These are phyloP conservation scores for Trematomus bernacchii DNA, from an alignment of 2,797 vertebrate species.

Conservation along the genomic window DNA sequence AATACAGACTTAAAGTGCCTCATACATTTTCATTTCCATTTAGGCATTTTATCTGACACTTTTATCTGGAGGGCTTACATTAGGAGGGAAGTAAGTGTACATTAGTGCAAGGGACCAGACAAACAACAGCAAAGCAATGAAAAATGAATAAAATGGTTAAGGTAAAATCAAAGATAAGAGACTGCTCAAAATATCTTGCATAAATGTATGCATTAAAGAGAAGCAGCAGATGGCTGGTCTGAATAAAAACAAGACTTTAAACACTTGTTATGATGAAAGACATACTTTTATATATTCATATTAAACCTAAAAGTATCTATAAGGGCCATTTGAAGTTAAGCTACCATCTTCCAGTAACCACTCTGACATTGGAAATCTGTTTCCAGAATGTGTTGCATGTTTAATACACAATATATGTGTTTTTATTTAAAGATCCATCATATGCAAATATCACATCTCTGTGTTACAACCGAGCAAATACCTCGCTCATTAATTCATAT, in stretches of 20 bases:
- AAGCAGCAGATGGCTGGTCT: background rate
- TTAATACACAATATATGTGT: no score
- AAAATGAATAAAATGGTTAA: constrained; percentile 3
- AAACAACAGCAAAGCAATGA: background rate
- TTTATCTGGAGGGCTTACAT: constrained; percentile 44
- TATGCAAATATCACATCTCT: no score
- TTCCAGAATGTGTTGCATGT: no score
- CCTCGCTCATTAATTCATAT: no score
- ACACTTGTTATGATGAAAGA: no score
- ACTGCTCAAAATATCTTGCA: background rate
- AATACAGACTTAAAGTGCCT: constrained; percentile 37
- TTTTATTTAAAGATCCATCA: no score
- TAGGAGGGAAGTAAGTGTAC: constrained; percentile 12
- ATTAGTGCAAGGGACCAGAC: constrained; percentile 26
- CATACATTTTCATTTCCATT: constrained; percentile 44
- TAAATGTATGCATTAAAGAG: background rate
- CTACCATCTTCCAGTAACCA: no score
- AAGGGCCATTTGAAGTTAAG: background rate
- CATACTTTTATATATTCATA: no score
- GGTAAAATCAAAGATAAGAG: constrained; percentile 16
- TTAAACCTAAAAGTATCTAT: background rate
- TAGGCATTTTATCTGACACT: constrained; percentile 16
- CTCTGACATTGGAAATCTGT: no score
- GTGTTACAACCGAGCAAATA: no score
- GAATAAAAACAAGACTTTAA: background rate